Conservation (phyloP, 1,140 invertebrate species). For the Caerostris darwini region DNA sequence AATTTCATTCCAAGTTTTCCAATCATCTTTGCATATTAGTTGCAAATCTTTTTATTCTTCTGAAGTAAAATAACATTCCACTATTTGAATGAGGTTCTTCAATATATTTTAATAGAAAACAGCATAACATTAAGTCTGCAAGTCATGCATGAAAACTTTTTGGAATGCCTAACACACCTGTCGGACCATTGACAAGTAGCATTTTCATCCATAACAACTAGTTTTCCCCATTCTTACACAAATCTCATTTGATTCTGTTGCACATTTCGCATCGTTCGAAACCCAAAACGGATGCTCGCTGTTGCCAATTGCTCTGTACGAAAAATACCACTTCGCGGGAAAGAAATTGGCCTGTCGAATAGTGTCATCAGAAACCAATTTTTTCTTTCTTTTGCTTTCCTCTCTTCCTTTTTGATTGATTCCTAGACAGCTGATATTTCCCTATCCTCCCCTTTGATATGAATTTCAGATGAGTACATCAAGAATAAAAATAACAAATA, state of each 20-base stretch:
- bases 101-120: not conserved
- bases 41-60: too few relatives aligned
- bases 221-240: not conserved
- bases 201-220: not conserved
- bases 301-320: slow-evolving; percentile 2
- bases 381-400: not conserved
- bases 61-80: too few relatives aligned
- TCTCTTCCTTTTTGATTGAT: not conserved
- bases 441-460: not conserved
- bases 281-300: not conserved
- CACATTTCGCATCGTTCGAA: not conserved
- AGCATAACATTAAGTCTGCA: not conserved
- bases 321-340: not conserved
- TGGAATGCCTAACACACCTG: not conserved
- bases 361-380: not conserved
- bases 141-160: not conserved
- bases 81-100: too few relatives aligned
- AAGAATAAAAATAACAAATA: not conserved
- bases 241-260: slow-evolving; percentile 25
- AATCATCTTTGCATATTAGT: too few relatives aligned
- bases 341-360: slow-evolving; percentile 27
- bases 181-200: not conserved
- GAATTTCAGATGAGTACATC: slow-evolving; percentile 14
- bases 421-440: slow-evolving; percentile 1
- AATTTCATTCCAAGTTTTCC: too few relatives aligned